Percentiles rank a stretch among this genome's conserved stretches.
Conservation (phyloP, 2,888 invertebrate genomes). For the Callimorpha dominula region DNA sequence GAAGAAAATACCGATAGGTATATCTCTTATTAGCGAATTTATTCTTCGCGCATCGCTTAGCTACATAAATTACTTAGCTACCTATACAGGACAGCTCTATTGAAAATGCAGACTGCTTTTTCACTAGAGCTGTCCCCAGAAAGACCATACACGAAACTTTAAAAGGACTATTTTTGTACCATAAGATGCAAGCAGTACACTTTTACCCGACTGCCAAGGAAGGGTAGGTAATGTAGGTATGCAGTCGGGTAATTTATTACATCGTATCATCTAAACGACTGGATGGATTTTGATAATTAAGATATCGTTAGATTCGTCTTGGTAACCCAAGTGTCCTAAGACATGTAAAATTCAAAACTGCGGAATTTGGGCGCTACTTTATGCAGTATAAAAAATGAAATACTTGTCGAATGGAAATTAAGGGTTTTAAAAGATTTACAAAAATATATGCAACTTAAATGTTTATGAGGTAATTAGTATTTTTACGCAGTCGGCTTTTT, state of each 20-base stretch:
- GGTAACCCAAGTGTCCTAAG: not conserved
- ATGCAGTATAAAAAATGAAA: not conserved
- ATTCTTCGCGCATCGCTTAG: too few relatives aligned
- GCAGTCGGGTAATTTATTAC: not conserved
- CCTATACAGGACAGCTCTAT: too few relatives aligned
- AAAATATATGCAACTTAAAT: not conserved
- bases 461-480: not conserved
- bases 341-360: not conserved
- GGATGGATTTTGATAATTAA: not conserved
- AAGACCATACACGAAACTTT: not conserved
- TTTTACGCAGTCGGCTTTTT: not conserved
- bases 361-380: not conserved
- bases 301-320: not conserved
- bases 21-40: not conserved
- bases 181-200: not conserved
- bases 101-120: too few relatives aligned
- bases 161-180: not conserved
- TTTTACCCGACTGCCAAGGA: not conserved
- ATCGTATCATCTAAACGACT: too few relatives aligned
- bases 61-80: not conserved
- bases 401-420: not conserved
- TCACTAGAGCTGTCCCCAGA: not conserved
- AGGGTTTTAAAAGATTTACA: not conserved
- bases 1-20: not conserved
- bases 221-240: not conserved